Percentiles rank a stretch among this genome's conserved stretches.
These are phyloP conservation scores for Spinibarbus caldwelli DNA, from an alignment of 2,797 vertebrate species.

Conservation along the genomic window DNA sequence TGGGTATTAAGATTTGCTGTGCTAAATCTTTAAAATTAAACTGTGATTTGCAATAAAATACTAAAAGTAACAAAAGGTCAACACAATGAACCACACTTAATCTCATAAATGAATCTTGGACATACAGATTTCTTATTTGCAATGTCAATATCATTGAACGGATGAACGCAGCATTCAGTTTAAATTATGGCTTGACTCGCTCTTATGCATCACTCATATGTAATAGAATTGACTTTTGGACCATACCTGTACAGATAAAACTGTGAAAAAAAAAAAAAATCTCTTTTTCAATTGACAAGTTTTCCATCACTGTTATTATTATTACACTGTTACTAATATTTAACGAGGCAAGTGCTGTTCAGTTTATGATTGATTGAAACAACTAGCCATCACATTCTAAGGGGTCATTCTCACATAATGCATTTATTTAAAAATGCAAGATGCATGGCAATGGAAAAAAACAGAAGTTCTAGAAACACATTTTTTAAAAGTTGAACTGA, in stretches of 20 bases:
- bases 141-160: neutral
- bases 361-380: neutral
- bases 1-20: neutral
- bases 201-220: neutral
- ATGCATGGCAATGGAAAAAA: neutral
- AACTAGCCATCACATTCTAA: neutral
- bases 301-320: neutral
- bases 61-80: neutral
- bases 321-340: too few relatives aligned
- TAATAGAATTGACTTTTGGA: conserved; percentile 2
- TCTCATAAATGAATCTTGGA: neutral
- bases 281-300: neutral
- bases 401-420: neutral
- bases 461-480: too few relatives aligned
- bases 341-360: neutral
- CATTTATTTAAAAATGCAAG: neutral
- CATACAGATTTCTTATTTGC: neutral
- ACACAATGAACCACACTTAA: neutral
- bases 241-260: neutral
- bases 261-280: too few relatives aligned
- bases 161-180: neutral
- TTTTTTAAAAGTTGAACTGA: neutral
- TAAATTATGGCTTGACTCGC: neutral
- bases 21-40: too few relatives aligned
- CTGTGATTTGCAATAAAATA: neutral